Evolutionary conservation across 2,113 vertebrate genomes (phyloP).

Genomic region (Saccopteryx leptura): DNA sequence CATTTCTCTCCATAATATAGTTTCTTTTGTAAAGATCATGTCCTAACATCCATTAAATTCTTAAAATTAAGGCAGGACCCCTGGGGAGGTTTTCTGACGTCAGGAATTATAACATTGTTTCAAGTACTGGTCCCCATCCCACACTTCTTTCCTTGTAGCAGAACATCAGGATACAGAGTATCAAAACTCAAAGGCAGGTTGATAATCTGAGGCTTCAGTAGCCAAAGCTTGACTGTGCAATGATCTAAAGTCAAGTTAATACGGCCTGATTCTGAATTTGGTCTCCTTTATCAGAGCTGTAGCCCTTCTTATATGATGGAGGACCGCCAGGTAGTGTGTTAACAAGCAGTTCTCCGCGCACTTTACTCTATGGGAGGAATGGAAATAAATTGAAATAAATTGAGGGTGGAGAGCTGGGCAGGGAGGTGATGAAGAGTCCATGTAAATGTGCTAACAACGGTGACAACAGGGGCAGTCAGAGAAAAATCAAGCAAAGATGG

Average conservation of each 20-base stretch:
- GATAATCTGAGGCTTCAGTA: background rate
- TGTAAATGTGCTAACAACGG: background rate
- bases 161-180: background rate
- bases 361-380: background rate
- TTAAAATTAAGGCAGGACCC: slow-evolving; percentile 65
- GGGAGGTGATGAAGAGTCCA: background rate
- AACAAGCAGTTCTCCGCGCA: background rate
- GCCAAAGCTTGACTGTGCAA: background rate
- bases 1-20: slow-evolving; percentile 14
- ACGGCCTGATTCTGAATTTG: background rate
- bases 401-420: background rate
- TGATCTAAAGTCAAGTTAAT: background rate
- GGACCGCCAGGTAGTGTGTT: background rate
- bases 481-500: background rate
- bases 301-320: background rate
- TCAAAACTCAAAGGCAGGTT: background rate
- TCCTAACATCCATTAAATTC: background rate
- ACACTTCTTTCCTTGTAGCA: background rate
- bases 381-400: background rate
- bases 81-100: background rate
- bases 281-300: background rate
- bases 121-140: background rate
- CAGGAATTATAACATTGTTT: background rate
- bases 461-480: background rate
- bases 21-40: slow-evolving; percentile 42